Conservation (phyloP, 2,888 invertebrate genomes). For the Chydorus sphaericus region DNA sequence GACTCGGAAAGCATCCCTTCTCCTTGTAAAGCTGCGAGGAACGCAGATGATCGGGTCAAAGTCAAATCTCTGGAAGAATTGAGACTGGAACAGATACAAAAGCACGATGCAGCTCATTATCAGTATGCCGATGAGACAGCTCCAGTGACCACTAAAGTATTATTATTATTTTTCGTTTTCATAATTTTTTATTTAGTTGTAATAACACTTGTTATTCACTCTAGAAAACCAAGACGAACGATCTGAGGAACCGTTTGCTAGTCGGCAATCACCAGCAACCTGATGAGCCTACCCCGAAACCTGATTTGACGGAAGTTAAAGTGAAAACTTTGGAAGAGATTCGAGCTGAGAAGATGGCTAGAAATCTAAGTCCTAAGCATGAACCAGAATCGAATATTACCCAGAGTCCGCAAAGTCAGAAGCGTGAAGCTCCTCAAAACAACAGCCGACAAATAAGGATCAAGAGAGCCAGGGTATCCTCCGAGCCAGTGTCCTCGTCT, state of each 20-base stretch:
- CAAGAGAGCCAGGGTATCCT: background rate
- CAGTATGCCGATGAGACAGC: constrained; percentile 33
- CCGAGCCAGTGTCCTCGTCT: background rate
- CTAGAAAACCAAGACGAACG: background rate
- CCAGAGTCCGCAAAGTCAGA: background rate
- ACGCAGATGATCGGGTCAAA: constrained; percentile 21
- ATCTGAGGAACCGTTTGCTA: constrained; percentile 2
- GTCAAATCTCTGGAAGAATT: constrained; percentile 53
- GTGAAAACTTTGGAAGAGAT: constrained; percentile 23
- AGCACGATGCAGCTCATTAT: constrained; percentile 55
- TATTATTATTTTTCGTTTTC: background rate
- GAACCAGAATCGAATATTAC: background rate
- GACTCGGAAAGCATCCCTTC: constrained; percentile 45
- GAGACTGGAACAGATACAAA: constrained; percentile 50
- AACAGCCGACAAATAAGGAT: constrained; percentile 2
- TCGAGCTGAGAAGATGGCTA: constrained; percentile 19
- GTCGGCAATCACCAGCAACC: background rate
- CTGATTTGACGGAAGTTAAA: constrained; percentile 12
- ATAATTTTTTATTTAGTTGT: background rate
- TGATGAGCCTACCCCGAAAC: background rate
- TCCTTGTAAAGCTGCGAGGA: constrained; percentile 18
- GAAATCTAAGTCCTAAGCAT: background rate
- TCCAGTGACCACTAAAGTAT: background rate
- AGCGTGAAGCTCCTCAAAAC: constrained; percentile 5
- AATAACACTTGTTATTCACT: background rate